Base-by-base conservation (phyloP, 2,888 invertebrate genomes). In the Drosophila sordidapex region DNA sequence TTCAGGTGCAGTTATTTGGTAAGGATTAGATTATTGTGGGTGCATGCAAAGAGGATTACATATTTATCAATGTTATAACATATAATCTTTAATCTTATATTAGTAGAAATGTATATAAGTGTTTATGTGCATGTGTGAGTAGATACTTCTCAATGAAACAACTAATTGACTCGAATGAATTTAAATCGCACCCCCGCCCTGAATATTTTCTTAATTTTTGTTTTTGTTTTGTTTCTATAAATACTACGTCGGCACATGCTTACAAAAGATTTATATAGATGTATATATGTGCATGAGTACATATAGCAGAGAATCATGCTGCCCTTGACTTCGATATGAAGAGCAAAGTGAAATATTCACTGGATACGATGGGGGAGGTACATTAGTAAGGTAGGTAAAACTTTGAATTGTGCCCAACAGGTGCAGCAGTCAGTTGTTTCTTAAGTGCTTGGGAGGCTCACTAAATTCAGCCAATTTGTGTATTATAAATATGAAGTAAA, bases 31-130 rank as follows among this genome's bases (percentile, higher is more conserved):
- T 46, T 59, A 68, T 43, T 51, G 70, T 36, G 53, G 38, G 82
- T 76, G 77, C 89, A 85, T 87, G 85, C 88, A 78, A 79, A 74
- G 62, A 76, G 59, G 33, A 56, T 33, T 68, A 54, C n/a, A 58
- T 35, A 60, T 33, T 60, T 13, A 64, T 74, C 46, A 38, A 33
- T 31, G 33, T 40, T 43, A 7, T 29, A 18, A 60, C 15, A 54
- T 63, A 27, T 31, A 46, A 43, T 15, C 46, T 25, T 40, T 10
- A 58, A 33, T 31, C 29, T 5, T 48, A 35, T 31, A n/a, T 40
- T 27, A n/a, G 35, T 59, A 31, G 7, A 27, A 52, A 46, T 69
- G 15, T 40, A 11, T 59, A 27, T 27, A 27, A 25, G 48, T 56
- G 8, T n/a, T 54, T 21, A 13, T 13, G 46, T 43, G n/a, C 11